phyloP scores from a whole-genome alignment of 2,113 vertebrate species.

The Addax nasomaculatus region DNA sequence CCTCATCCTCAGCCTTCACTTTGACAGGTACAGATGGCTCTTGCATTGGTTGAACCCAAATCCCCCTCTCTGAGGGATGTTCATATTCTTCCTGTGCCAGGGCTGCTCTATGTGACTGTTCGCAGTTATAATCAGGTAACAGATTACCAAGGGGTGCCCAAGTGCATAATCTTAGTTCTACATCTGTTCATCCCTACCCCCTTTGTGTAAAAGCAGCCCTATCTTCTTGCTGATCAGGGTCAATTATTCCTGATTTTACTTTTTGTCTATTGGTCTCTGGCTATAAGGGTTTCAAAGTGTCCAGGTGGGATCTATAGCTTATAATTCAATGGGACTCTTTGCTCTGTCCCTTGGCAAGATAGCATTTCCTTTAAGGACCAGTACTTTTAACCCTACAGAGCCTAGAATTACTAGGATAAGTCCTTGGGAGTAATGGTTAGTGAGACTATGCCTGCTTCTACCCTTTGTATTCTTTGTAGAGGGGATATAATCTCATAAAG shows the following conservation, averaged over 20 bases:
- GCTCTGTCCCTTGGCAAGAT: neutral
- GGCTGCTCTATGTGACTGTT: neutral
- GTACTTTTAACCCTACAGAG: neutral
- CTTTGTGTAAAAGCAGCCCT: neutral
- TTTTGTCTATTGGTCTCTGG: neutral
- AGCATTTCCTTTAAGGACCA: neutral
- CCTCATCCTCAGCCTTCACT: neutral
- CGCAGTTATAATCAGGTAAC: neutral
- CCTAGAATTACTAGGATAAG: neutral
- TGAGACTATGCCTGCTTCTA: neutral
- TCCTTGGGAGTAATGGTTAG: neutral
- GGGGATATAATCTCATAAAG: neutral
- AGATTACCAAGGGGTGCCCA: neutral
- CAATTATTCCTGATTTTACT: neutral
- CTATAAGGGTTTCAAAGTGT: neutral
- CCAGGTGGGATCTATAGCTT: neutral
- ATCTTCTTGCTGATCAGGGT: neutral
- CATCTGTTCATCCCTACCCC: neutral
- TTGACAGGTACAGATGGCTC: neutral
- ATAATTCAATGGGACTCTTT: neutral
- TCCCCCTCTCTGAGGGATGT: neutral
- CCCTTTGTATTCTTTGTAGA: neutral
- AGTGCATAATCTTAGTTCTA: neutral
- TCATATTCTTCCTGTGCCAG: neutral
- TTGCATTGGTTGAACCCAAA: neutral